Base-by-base conservation (phyloP, 2,797 vertebrate species). In the Myripristis murdjan region DNA sequence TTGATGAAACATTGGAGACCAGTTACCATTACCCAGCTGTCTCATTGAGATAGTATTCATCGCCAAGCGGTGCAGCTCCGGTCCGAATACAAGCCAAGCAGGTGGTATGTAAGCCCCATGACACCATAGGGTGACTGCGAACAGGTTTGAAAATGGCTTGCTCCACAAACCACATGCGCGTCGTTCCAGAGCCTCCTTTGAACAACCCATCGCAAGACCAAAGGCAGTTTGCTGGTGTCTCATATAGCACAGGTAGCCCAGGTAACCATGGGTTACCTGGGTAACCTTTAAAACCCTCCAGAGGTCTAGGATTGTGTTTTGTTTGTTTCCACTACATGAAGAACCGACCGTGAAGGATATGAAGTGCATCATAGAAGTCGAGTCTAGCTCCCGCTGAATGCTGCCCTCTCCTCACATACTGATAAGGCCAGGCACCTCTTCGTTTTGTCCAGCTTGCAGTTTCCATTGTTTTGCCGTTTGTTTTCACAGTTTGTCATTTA, bases 1-100 rank as follows among this genome's bases (percentile, higher is more conserved):
- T 91, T 93, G 91, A 93, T 92, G 89, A 91, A 93, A 93, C 91
- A 89, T 84, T 90, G 88, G 87, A 91, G 88, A 86, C 87, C 86
- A 89, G 88, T 91, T 90, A 90, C 84, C 85, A 89, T 79, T 79
- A 75, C 87, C 89, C 90, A 91, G 89, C 91, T 91, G 92, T 86
- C 90, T 91, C 87, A 79, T 89, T 81, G 68, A 86, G 82, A 87
- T 79, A 57, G 81, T 67, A 80, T 81, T 86, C 77, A 82, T 79
- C 66, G 74, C 87, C 89, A 90, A 91, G 79, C 87, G 72, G 72
- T 83, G 77, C 85, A 85, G 80, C 85, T 88, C 85, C 85, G 85
- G 81, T 90, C 67, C 48, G 73, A 81, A 82, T 86, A 83, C 74
- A 83, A 87, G 84, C 72, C 59, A 84, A 91, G 83, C 88, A 92